Conservation (phyloP, 2,113 vertebrate species). For the Notarius quadriscutis region DNA sequence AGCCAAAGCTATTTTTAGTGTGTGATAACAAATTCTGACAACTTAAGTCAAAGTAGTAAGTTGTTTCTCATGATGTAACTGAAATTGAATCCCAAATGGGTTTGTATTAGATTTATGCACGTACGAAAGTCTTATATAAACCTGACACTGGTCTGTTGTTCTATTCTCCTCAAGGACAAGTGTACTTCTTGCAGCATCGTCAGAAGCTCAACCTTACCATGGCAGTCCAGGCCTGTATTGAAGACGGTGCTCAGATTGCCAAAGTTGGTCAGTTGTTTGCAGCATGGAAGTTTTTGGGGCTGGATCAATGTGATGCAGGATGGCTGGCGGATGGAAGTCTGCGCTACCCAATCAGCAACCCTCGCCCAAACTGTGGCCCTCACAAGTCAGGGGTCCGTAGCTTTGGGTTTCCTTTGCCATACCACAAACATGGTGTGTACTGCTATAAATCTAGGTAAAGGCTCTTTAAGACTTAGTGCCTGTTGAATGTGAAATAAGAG, state of each 20-base stretch:
- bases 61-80: background rate
- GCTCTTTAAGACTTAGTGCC: background rate
- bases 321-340: conserved; percentile 86
- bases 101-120: background rate
- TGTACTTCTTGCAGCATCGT: conserved; percentile 77
- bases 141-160: background rate
- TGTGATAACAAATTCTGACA: background rate
- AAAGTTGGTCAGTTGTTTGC: conserved; percentile 86
- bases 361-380: conserved; percentile 76
- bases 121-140: background rate
- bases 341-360: conserved; percentile 79
- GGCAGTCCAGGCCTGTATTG: conserved; percentile 75
- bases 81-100: background rate
- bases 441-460: conserved; percentile 39
- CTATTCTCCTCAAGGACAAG: conserved; percentile 68
- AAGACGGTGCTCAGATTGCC: conserved; percentile 71
- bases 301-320: conserved; percentile 81
- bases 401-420: conserved; percentile 29
- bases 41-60: background rate
- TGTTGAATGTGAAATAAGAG: conserved; percentile 14
- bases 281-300: conserved; percentile 77
- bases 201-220: conserved; percentile 75
- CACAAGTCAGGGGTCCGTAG: conserved; percentile 62
- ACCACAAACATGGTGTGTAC: conserved; percentile 35
- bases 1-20: background rate